A percentile compares a stretch with the other conserved stretches of the same genome.
These are phyloP conservation scores for Bungarus multicinctus DNA, from an alignment of 2,113 vertebrate species.

Conservation along the genomic window DNA sequence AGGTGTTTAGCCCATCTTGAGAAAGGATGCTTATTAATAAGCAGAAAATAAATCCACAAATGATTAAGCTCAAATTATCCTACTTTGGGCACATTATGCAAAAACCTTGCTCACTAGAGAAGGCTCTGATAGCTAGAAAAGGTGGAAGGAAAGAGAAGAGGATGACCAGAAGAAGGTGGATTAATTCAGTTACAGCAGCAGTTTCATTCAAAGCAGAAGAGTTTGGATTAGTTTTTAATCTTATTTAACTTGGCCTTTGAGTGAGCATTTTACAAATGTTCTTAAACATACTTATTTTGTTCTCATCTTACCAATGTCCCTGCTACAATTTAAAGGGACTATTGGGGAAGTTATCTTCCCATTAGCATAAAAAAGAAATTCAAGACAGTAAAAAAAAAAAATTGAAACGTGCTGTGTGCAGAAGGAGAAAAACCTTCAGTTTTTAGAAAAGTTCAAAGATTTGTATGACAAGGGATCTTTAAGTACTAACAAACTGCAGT, in stretches of 20 bases:
- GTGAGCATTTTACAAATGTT: constrained; percentile 20
- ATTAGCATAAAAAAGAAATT: neutral
- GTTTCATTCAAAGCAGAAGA: constrained; percentile 20
- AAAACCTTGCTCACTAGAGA: neutral
- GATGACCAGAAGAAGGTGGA: neutral
- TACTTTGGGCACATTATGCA: neutral
- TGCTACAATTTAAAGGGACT: constrained; percentile 10
- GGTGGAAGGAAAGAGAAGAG: neutral
- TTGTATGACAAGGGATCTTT: neutral
- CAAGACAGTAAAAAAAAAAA: constrained; percentile 1
- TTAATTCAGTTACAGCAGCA: neutral
- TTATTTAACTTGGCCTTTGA: constrained; percentile 1
- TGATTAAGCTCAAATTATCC: neutral
- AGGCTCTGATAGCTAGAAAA: neutral
- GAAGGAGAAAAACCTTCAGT: neutral
- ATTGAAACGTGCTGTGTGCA: neutral
- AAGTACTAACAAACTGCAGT: neutral
- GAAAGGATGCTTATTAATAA: constrained; percentile 45
- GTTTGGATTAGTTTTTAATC: neutral
- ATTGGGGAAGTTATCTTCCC: constrained; percentile 5
- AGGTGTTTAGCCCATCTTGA: constrained; percentile 44
- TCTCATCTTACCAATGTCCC: constrained; percentile 17
- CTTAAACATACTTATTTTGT: constrained; percentile 12
- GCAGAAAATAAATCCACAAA: constrained; percentile 17
- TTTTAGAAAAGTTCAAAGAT: too few species aligned